Percentiles rank a stretch among this genome's conserved stretches.
Evolutionary conservation across 2,888 invertebrate genomes (phyloP).

Genomic region (Suillia variegata): DNA sequence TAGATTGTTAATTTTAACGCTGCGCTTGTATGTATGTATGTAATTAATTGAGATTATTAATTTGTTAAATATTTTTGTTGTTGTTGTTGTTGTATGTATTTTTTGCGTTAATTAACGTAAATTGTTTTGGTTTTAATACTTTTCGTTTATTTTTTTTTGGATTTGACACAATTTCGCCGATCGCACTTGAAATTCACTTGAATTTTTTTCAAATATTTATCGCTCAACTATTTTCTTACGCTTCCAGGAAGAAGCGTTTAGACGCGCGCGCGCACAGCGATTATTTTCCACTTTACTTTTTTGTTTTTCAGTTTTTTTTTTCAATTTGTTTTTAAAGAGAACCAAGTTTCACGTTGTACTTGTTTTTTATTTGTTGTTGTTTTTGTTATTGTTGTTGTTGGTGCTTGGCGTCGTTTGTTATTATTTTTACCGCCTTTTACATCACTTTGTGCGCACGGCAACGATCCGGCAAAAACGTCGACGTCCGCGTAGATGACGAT

Average conservation of each 20-base stretch:
- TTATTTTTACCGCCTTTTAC: constrained; percentile 26
- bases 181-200: constrained; percentile 4
- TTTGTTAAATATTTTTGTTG: constrained; percentile 1
- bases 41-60: neutral
- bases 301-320: constrained; percentile 21
- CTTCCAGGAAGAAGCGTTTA: constrained; percentile 24
- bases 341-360: constrained; percentile 30
- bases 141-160: constrained; percentile 19
- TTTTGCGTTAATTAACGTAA: too few species aligned
- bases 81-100: too few species aligned
- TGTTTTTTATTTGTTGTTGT: constrained; percentile 30
- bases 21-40: constrained; percentile 5
- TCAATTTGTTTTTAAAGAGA: constrained; percentile 29
- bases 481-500: too few species aligned
- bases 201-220: constrained; percentile 1
- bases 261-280: neutral
- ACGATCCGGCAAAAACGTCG: constrained; percentile 24
- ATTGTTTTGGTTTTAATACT: constrained; percentile 20
- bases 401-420: constrained; percentile 12
- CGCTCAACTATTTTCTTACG: neutral
- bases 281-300: constrained; percentile 13
- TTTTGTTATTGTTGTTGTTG: constrained; percentile 17
- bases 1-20: neutral
- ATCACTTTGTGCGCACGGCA: neutral
- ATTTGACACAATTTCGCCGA: neutral